A percentile compares a stretch with the other conserved stretches of the same genome.
Conservation (phyloP, 2,113 vertebrate genomes). For the Spea multiplicata region DNA sequence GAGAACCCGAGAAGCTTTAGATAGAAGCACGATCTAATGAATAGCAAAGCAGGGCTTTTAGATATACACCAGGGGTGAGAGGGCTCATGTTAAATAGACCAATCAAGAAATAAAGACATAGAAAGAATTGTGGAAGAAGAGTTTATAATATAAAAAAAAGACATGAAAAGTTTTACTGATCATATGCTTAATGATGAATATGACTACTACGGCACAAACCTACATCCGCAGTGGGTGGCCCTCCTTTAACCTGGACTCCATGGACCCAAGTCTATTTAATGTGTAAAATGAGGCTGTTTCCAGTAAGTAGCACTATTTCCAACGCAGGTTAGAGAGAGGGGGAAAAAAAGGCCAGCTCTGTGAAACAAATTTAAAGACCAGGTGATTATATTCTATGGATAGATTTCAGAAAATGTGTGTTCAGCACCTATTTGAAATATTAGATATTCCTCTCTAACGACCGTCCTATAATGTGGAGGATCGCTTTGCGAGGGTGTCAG, state of each 20-base stretch:
- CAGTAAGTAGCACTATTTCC: neutral
- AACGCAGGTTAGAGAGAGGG: neutral
- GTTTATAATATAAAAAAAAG: no score
- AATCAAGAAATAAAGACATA: no score
- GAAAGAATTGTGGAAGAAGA: no score
- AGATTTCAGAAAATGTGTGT: constrained; percentile 1
- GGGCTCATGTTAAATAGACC: no score
- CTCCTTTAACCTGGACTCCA: constrained; percentile 11
- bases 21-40: no score
- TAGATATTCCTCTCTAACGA: constrained; percentile 34
- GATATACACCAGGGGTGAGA: no score
- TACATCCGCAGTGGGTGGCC: constrained; percentile 17
- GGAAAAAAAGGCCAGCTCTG: neutral
- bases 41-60: no score
- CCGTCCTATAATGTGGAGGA: constrained; percentile 7
- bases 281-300: neutral
- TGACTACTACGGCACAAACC: constrained; percentile 1
- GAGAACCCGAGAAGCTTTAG: no score
- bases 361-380: neutral
- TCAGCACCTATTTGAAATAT: constrained; percentile 28
- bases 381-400: neutral
- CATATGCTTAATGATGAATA: constrained; percentile 14
- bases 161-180: constrained; percentile 10
- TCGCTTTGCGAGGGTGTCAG: constrained; percentile 27
- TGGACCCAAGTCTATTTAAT: neutral